Conservation (phyloP, 1,140 invertebrate species). For the Pinna nobilis region DNA sequence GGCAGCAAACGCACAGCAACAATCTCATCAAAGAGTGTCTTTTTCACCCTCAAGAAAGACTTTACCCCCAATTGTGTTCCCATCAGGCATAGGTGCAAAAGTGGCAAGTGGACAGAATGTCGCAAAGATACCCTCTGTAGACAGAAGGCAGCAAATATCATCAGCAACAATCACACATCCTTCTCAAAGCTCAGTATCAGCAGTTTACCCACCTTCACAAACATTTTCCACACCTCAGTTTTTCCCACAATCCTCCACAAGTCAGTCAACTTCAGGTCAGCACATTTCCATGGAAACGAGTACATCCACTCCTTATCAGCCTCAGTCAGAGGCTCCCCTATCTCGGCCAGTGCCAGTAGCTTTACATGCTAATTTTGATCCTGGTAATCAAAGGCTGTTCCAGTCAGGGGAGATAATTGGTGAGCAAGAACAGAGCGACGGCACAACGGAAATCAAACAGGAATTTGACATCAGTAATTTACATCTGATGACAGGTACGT, state of each 20-base stretch:
- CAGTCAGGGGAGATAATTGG: background rate
- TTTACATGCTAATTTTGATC: slow-evolving; percentile 26
- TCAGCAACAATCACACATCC: slow-evolving; percentile 9
- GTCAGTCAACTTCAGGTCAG: background rate
- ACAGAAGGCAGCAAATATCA: background rate
- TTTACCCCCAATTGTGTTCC: background rate
- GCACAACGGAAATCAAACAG: slow-evolving; percentile 29
- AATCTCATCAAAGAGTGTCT: background rate
- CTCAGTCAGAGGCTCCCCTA: background rate
- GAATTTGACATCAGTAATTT: slow-evolving; percentile 24
- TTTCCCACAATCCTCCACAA: background rate
- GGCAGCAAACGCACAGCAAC: background rate
- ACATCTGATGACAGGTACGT: too few species aligned
- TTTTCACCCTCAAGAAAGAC: background rate
- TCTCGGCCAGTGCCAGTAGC: slow-evolving; percentile 23
- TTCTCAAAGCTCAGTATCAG: background rate
- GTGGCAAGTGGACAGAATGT: background rate
- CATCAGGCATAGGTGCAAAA: background rate
- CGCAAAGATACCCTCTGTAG: background rate
- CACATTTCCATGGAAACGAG: too few species aligned
- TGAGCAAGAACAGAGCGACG: background rate
- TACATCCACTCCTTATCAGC: background rate
- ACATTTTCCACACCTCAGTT: background rate
- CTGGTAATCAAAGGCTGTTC: too few species aligned
- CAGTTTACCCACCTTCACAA: background rate